phyloP scores from a whole-genome alignment of 2,888 invertebrate species.

The Philonicus albiceps region DNA sequence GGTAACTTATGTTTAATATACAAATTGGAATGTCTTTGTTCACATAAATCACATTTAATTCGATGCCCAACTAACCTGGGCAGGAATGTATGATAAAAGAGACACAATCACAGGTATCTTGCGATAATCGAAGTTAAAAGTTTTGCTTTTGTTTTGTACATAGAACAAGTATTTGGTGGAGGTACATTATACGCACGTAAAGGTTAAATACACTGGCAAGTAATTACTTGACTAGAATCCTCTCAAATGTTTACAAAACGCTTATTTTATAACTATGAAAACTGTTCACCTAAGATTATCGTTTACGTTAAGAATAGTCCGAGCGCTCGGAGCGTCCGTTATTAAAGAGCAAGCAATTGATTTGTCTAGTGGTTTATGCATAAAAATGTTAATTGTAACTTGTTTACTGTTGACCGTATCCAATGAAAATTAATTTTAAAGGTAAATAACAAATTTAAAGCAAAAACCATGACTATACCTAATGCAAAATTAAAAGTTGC shows the following conservation, averaged over 20 bases:
- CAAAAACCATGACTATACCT: slow-evolving; percentile 36
- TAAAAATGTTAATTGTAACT: not conserved
- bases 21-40: slow-evolving; percentile 8
- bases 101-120: slow-evolving; percentile 13
- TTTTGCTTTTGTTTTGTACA: slow-evolving; percentile 1
- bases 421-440: slow-evolving; percentile 20
- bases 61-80: not conserved
- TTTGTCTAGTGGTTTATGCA: not conserved
- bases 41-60: not conserved
- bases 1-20: not conserved
- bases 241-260: slow-evolving; percentile 21
- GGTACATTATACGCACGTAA: not conserved
- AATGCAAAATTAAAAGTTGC: slow-evolving; percentile 34
- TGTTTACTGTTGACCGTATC: slow-evolving; percentile 1
- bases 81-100: not conserved
- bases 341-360: slow-evolving; percentile 22
- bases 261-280: slow-evolving; percentile 11
- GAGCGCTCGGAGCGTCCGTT: not conserved
- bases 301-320: not conserved
- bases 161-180: not conserved
- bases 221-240: slow-evolving; percentile 40
- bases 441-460: slow-evolving; percentile 29
- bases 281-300: not conserved
- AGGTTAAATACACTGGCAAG: slow-evolving; percentile 30
- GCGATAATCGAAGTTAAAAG: not conserved